These are phyloP conservation scores for Pan troglodytes DNA, from an alignment of 2,113 vertebrate species.

Conservation along the genomic window NHGRI_mPanTro3-v2.1_pri NC_072416.2:50192501-50193000, in stretches of 20 bases:
- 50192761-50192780: not conserved
- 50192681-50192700: not conserved
- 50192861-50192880: not conserved
- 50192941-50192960: not conserved
- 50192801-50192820: not conserved
- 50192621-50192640: not conserved
- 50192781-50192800: not conserved
- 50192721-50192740: not conserved
- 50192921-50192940: conserved; percentile 1
- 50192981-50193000: not conserved
- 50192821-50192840: not conserved
- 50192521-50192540: not conserved
- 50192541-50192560: not conserved
- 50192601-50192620: not conserved
- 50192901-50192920: not conserved
- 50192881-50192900: not conserved
- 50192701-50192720: not conserved
- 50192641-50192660: not conserved
- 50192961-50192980: not conserved
- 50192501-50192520: not conserved
- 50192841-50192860: conserved; percentile 25
- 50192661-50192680: not conserved
- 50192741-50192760: not conserved
- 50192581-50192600: not conserved
- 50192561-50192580: not conserved